Conservation (phyloP, 2,797 vertebrate species). For the Peromyscus eremicus region DNA sequence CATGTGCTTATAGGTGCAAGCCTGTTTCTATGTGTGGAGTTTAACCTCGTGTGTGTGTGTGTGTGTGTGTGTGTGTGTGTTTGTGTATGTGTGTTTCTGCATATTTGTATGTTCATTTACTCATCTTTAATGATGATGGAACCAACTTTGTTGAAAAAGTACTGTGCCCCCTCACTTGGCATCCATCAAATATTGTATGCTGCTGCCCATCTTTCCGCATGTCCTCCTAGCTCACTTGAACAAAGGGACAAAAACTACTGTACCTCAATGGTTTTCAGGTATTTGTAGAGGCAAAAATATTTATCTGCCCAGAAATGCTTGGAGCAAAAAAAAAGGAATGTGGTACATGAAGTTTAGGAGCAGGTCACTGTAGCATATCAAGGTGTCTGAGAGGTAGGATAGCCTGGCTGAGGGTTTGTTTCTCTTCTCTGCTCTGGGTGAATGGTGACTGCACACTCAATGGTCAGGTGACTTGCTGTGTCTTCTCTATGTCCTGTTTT, state of each 20-base stretch:
- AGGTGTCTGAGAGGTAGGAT: neutral
- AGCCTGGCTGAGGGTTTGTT: neutral
- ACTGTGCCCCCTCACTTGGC: neutral
- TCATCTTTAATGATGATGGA: neutral
- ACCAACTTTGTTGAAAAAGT: neutral
- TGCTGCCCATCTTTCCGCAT: neutral
- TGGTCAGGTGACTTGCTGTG: neutral
- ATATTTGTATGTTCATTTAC: neutral
- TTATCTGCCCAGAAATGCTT: neutral
- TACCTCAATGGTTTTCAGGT: neutral
- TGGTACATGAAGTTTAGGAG: neutral
- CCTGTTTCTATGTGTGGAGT: too few relatives aligned
- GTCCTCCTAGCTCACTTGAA: neutral
- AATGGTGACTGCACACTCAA: neutral
- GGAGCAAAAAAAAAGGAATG: neutral
- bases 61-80: too few relatives aligned
- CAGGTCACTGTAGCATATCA: neutral
- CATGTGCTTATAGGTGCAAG: too few relatives aligned
- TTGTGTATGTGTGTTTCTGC: neutral
- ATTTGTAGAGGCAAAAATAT: neutral
- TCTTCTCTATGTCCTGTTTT: neutral
- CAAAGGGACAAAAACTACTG: too few relatives aligned
- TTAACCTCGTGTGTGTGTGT: too few relatives aligned
- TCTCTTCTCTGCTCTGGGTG: neutral
- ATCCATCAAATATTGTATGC: neutral